Percentiles rank a stretch among this genome's conserved stretches.
Conservation (phyloP, 2,113 vertebrate genomes). For the Cyanocitta stelleri region DNA sequence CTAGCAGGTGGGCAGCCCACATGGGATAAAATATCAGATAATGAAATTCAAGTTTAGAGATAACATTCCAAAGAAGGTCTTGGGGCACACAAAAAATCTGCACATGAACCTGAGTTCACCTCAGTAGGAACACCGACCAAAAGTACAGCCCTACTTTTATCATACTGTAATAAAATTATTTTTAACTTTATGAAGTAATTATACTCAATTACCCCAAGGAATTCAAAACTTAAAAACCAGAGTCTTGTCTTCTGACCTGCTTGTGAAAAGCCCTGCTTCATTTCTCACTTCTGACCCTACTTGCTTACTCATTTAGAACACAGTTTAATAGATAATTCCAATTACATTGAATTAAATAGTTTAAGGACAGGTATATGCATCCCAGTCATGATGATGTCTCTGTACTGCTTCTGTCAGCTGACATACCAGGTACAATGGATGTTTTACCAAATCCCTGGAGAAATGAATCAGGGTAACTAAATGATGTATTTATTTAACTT, state of each 20-base stretch:
- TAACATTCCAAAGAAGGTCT: not conserved
- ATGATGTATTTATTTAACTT: not conserved
- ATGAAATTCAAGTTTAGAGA: not conserved
- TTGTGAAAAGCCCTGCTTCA: not conserved
- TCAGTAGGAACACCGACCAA: not conserved
- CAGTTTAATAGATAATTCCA: not conserved
- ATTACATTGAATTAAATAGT: not conserved
- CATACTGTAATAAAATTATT: not conserved
- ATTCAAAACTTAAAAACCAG: not conserved
- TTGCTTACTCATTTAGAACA: not conserved
- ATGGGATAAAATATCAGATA: not conserved
- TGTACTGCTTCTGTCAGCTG: not conserved
- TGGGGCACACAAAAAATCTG: not conserved
- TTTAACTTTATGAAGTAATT: not conserved
- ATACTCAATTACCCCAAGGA: not conserved
- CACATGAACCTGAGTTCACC: not conserved
- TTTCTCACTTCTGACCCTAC: not conserved
- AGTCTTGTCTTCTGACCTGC: not conserved
- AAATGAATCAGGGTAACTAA: not conserved
- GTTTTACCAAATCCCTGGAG: not conserved
- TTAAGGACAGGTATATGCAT: not conserved
- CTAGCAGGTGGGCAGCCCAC: not conserved
- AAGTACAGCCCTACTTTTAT: not conserved
- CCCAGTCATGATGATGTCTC: not conserved
- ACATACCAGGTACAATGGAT: fast-evolving